phyloP scores from a whole-genome alignment of 1,140 invertebrate genomes.

The Drosophila lowei region DNA sequence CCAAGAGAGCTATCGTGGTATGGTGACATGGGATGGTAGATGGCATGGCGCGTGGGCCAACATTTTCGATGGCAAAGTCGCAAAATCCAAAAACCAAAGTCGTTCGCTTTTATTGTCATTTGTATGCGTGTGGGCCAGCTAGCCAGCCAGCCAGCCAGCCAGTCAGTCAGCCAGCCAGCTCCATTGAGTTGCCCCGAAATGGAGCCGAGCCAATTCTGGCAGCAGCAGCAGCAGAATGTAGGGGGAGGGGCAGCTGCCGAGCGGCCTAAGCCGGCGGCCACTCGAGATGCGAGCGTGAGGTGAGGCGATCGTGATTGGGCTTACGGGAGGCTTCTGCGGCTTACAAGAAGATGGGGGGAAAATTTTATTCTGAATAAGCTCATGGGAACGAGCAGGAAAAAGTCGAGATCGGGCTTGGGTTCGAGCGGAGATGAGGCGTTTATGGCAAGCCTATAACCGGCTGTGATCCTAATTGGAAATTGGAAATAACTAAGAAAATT shows the following conservation, averaged over 20 bases:
- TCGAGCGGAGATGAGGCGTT: too few relatives aligned
- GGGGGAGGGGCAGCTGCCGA: background rate
- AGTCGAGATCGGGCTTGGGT: too few relatives aligned
- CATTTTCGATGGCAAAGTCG: conserved; percentile 31
- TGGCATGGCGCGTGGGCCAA: conserved; percentile 16
- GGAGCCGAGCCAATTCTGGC: background rate
- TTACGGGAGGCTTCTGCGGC: too few relatives aligned
- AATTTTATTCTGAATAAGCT: too few relatives aligned
- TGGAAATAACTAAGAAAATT: too few relatives aligned
- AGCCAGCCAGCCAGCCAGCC: background rate
- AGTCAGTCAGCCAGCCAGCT: too few relatives aligned
- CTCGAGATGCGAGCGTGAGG: conserved; percentile 36
- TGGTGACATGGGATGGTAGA: conserved; percentile 9
- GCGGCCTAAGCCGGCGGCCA: conserved; percentile 17
- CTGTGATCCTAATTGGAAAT: too few relatives aligned
- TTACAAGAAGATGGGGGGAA: too few relatives aligned
- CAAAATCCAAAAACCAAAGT: conserved; percentile 79
- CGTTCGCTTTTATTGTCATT: conserved; percentile 77
- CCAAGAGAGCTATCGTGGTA: background rate
- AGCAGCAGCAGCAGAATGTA: background rate
- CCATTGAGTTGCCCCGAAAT: conserved; percentile 1
- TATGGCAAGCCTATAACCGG: too few relatives aligned
- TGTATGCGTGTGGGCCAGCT: conserved; percentile 56
- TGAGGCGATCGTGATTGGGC: too few relatives aligned
- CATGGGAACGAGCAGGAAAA: too few relatives aligned